Percentiles rank a stretch among this genome's conserved stretches.
phyloP scores from a whole-genome alignment of 2,113 vertebrate species.

The Ploceus nigricollis region DNA sequence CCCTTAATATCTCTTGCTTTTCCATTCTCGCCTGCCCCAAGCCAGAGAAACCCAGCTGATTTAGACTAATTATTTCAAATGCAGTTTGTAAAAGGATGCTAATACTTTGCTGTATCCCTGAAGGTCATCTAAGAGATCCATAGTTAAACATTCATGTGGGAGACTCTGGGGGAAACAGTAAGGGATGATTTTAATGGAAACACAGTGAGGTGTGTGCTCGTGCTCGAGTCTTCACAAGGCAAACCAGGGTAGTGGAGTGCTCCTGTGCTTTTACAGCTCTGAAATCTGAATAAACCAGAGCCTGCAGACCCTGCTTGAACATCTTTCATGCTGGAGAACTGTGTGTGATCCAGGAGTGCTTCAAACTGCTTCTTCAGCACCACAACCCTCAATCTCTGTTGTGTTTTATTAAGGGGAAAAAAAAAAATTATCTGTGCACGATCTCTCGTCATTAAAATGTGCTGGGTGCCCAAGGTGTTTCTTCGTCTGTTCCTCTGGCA shows the following conservation, averaged over 20 bases:
- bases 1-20: neutral
- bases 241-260: neutral
- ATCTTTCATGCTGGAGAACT: neutral
- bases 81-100: conserved; percentile 27
- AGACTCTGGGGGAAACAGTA: neutral
- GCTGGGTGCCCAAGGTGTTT: conserved; percentile 74
- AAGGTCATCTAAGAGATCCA: conserved; percentile 61
- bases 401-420: neutral
- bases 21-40: neutral
- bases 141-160: conserved; percentile 25
- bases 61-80: conserved; percentile 53
- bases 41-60: neutral
- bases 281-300: neutral
- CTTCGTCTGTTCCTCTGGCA: conserved; percentile 78
- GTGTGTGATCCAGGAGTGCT: neutral
- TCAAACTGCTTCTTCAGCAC: neutral
- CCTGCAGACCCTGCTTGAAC: neutral
- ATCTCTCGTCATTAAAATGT: conserved; percentile 57
- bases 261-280: neutral
- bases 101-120: conserved; percentile 36
- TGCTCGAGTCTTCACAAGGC: neutral
- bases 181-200: neutral
- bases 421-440: neutral
- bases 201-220: neutral
- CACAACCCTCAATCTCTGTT: neutral